Percentiles rank a stretch among this genome's conserved stretches.
Conservation (phyloP, 2,113 vertebrate genomes). For the Plecturocebus donacophilus region DNA sequence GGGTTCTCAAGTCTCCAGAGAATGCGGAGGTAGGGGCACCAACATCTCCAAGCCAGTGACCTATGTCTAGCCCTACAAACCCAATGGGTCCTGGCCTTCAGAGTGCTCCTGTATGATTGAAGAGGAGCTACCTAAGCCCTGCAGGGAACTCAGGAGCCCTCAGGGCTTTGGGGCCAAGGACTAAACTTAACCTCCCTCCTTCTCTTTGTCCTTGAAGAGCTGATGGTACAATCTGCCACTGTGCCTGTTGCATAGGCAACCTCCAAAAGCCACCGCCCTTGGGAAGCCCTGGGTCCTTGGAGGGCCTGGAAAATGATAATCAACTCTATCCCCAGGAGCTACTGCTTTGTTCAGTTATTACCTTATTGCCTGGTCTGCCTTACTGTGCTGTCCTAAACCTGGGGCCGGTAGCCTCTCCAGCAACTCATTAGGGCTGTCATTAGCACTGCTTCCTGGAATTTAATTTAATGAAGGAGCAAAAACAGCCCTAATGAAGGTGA, state of each 20-base stretch:
- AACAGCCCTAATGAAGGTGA: conserved; percentile 74
- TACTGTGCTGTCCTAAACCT: background rate
- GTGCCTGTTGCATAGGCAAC: background rate
- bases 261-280: background rate
- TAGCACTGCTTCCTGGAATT: conserved; percentile 72
- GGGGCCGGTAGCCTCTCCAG: conserved; percentile 50
- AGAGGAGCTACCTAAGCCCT: background rate
- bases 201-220: background rate
- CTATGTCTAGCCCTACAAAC: background rate
- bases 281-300: conserved; percentile 1
- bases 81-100: background rate
- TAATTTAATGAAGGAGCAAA: conserved; percentile 77
- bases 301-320: conserved; percentile 36
- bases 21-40: background rate
- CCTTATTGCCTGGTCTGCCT: background rate
- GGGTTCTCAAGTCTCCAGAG: background rate
- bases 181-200: background rate
- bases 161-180: background rate
- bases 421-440: conserved; percentile 61
- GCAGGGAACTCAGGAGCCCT: background rate
- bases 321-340: conserved; percentile 29
- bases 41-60: background rate
- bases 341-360: conserved; percentile 20
- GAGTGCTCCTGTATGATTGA: background rate
- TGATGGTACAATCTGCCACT: background rate